Percentiles rank a stretch among this genome's conserved stretches.
phyloP scores from a whole-genome alignment of 2,113 vertebrate genomes.

The Anser cygnoides region DNA sequence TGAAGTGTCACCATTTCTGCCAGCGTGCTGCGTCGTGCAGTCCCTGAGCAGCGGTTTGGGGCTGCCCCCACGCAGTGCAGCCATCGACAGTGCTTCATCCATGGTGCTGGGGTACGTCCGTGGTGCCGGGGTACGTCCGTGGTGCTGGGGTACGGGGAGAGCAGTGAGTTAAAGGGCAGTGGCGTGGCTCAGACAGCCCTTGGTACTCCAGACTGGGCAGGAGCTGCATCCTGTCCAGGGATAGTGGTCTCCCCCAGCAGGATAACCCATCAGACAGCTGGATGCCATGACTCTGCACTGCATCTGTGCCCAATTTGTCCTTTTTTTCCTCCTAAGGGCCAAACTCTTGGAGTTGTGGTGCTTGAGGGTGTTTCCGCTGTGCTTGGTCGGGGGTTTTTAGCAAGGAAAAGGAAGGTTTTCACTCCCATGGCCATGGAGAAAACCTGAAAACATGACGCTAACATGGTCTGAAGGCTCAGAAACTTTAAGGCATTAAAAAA shows the following conservation, averaged over 20 bases:
- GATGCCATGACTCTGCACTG: neutral
- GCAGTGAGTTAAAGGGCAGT: neutral
- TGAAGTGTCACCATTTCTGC: neutral
- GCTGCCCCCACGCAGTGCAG: neutral
- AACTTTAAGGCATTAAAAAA: neutral
- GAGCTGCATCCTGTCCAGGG: accelerated
- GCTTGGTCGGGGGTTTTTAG: neutral
- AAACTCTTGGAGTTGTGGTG: neutral
- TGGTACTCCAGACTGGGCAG: neutral
- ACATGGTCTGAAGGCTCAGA: neutral
- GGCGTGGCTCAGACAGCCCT: neutral
- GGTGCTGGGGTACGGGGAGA: neutral
- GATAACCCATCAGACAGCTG: neutral
- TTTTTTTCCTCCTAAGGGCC: neutral
- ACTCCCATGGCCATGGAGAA: neutral
- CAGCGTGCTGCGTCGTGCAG: accelerated
- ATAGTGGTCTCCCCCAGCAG: neutral
- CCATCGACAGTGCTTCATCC: neutral
- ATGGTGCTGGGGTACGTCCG: neutral
- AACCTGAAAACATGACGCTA: neutral
- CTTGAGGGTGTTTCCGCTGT: neutral
- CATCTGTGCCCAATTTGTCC: neutral
- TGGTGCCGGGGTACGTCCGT: neutral
- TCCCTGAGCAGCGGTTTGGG: neutral
- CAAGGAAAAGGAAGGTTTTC: neutral